These are phyloP conservation scores for Pogonocichla stellata DNA, from an alignment of 2,113 vertebrate species.

Conservation along the genomic window DNA sequence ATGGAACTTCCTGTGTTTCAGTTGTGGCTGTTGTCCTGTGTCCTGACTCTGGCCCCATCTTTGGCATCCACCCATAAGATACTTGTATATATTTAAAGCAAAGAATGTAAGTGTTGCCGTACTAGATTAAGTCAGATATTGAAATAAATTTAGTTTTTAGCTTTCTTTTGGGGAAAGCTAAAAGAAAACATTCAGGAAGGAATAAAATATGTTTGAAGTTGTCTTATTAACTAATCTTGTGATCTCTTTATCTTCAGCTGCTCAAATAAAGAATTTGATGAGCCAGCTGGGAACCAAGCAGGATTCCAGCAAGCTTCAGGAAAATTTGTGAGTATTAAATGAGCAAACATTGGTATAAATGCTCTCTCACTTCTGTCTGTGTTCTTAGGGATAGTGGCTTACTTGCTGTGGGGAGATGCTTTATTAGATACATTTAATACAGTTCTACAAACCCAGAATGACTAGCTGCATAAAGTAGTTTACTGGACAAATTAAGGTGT, in stretches of 20 bases:
- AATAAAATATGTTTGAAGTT: background rate
- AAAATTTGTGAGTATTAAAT: conserved; percentile 85
- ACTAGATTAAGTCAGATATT: background rate
- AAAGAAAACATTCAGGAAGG: background rate
- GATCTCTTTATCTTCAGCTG: conserved; percentile 74
- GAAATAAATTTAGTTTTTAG: background rate
- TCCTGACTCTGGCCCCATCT: background rate
- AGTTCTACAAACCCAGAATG: background rate
- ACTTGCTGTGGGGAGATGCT: background rate
- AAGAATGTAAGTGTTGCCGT: background rate
- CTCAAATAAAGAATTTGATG: conserved; percentile 93
- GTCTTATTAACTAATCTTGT: background rate
- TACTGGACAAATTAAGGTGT: background rate
- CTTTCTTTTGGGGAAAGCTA: background rate
- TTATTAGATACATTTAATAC: background rate
- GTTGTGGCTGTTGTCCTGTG: background rate
- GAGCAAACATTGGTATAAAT: background rate
- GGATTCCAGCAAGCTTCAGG: conserved; percentile 90
- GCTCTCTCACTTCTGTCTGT: background rate
- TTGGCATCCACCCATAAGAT: background rate
- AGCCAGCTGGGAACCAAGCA: conserved; percentile 91
- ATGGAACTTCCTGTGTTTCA: background rate
- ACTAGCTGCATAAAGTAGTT: background rate
- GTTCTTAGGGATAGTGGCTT: background rate
- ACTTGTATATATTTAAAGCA: background rate